Evolutionary conservation across 2,797 vertebrate species (phyloP), one percentile per base, ranked within the genome.

Genomic region (Hypotaenidia philippensis): DNA sequence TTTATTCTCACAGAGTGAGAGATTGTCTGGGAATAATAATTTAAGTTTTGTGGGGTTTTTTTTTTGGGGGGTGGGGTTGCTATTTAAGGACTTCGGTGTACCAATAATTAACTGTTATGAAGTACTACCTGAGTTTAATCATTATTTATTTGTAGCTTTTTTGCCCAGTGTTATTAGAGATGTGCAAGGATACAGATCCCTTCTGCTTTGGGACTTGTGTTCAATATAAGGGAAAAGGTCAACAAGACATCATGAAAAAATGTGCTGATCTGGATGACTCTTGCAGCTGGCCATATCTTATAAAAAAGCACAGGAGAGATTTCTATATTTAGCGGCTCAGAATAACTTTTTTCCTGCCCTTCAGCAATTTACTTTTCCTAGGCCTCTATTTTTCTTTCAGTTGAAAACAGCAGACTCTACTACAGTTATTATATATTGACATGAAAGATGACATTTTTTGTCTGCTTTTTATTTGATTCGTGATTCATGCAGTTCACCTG

Each of bases 201-300:
- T 89, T 88, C 80, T 93, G 63, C 66, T 93, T 38, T 86, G 69
- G 57, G 85, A 93, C n/a, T 88, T 36, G 3, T 32, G 41, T 75
- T 92, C 56, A 90, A 25, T 60, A 36, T 25, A 89, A 70, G 15
- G 23, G 29, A 93, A 94, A 85, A 95, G 70, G 83, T 93, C 94
- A 93, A 76, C 69, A 83, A 89, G 83, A 49, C 27, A 89, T 47
- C 59, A 63, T 57, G 52, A 79, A 94, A 91, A 96, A 96, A 89
- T 74, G n/a, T 89, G 80, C 74, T 94, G 77, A 94, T 87, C 55
- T 64, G 36, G 26, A 89, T 70, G 53, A 36, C 23, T 36, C 23
- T 74, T 95, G 55, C 80, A 90, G 77, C 31, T 94, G 88, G 44
- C 53, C 60, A n/a, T 75, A 87, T 61, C 26, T 87, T 77, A 79